Base-by-base conservation (phyloP, 1,140 invertebrate species). In the Ladona fulva region DNA sequence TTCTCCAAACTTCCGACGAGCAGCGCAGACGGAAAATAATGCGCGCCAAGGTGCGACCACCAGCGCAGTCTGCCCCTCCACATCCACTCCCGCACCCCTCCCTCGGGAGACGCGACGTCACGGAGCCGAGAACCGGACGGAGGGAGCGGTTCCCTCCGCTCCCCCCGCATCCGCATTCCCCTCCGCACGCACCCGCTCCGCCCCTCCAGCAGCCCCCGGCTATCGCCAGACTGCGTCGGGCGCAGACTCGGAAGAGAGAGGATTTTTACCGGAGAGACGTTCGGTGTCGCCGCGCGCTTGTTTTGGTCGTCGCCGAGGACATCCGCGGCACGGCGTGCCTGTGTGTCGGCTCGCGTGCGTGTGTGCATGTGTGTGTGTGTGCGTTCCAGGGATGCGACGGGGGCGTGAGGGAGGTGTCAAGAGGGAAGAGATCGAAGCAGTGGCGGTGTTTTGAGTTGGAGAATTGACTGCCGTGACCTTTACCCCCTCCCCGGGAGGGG, bases 401-500 rank as follows among this genome's bases (percentile, higher is more conserved):
- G 44, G 44, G 44, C 19, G 52, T 5, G 52, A 66, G 16, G 29
- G 29, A 37, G 29, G 29, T 37, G 29, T 37, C 29, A 37, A 22
- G 52, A 66, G 52, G 52, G 52, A 66, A 83, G 81, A 77, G 79
- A 78, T 25, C 44, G 79, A 74, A 79, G 77, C 75, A 75, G 76
- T 52, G 11, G 59, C 79, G 80, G 52, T 66, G 52, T 66, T 66
- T 66, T 66, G 16, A 22, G 52, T 22, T 12, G 22, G 80, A 77
- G 76, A 81, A 79, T 77, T 79, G 78, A 78, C 76, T 81, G 75
- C 78, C 79, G 52, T 66, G 52, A 66, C 52, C 52, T 66, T 66
- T 66, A 16, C 52, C n/a, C 52, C n/a, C 52, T 66, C 80, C 76
- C 75, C n/a, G 42, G 78, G 29, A 80, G 80, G 80, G 83, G 84